Evolutionary conservation across 2,797 vertebrate species (phyloP), one percentile per base, ranked within the genome.

Genomic region (Babyrousa celebensis): DNA sequence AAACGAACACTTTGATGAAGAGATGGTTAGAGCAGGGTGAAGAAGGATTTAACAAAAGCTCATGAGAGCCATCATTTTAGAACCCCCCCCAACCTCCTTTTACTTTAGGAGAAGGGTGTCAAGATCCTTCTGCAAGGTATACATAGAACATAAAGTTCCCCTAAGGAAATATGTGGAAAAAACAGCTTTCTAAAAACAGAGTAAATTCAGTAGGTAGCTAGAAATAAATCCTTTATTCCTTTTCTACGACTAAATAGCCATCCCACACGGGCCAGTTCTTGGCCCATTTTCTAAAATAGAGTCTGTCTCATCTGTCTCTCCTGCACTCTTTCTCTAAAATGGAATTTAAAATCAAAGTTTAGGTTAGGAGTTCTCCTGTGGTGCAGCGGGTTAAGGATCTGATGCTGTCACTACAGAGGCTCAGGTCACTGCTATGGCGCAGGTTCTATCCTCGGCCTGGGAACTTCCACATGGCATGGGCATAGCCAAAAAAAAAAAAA

Each of bases 311-410:
- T 48, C 43, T 48, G 43, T 48, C 43, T 48, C 27, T 93, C 48
- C 40, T 40, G 10, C 25, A 79, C 15, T 65, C 36, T 25, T 77
- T 71, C 65, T 88, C 63, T 60, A 54, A 72, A 56, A 54, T 32
- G 32, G 23, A 85, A 36, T 95, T 96, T 25, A 70, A 77, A 84
- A 70, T 91, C 27, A 85, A 60, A 92, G 20, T 80, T 60, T 29
- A 43, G 58, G 43, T 48, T 48, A 48, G 43, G 43, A 48, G 43
- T 48, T 48, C 43, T 48, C 43, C 43, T 48, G 9, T 48, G 43
- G 43, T 48, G 43, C 43, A 7, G 43, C 43, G 43, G 43, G 43
- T 48, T 48, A 48, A 48, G 43, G 43, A 48, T 48, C 43, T 48
- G 43, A 10, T 48, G 43, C 43, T 48, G 43, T 48, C 43, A 48